phyloP scores from a whole-genome alignment of 2,797 vertebrate genomes.

The Picus viridis region DNA sequence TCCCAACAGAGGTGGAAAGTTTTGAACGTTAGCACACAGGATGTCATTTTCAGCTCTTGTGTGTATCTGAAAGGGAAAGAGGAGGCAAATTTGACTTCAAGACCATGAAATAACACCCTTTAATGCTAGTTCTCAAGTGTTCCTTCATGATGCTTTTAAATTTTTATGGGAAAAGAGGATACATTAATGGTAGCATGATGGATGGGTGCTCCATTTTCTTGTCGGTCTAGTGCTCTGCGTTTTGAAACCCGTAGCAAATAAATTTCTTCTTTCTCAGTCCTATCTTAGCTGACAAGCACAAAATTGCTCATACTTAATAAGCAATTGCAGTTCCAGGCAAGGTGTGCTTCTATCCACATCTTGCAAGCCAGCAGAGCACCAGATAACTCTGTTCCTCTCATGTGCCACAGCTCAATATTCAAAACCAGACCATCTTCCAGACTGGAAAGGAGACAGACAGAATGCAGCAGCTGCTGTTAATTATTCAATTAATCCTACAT shows the following conservation, averaged over 20 bases:
- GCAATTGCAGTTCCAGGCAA: not conserved
- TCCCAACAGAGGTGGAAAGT: not conserved
- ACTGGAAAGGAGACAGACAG: not conserved
- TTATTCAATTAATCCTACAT: conserved; percentile 26
- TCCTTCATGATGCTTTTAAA: not conserved
- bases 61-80: not conserved
- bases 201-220: not conserved
- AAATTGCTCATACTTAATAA: not conserved
- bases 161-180: not conserved
- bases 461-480: not conserved
- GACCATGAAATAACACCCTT: not conserved
- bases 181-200: not conserved
- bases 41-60: not conserved
- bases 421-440: not conserved
- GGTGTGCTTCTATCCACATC: not conserved
- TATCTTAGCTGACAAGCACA: not conserved
- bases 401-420: not conserved
- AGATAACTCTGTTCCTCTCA: not conserved
- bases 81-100: not conserved
- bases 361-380: not conserved
- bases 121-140: not conserved
- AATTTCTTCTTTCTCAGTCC: not conserved
- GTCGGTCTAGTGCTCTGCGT: not conserved
- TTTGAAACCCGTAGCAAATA: not conserved
- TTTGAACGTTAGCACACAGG: not conserved